Base-by-base conservation (phyloP, 2,888 invertebrate species). In the Ectropis crepuscularia region DNA sequence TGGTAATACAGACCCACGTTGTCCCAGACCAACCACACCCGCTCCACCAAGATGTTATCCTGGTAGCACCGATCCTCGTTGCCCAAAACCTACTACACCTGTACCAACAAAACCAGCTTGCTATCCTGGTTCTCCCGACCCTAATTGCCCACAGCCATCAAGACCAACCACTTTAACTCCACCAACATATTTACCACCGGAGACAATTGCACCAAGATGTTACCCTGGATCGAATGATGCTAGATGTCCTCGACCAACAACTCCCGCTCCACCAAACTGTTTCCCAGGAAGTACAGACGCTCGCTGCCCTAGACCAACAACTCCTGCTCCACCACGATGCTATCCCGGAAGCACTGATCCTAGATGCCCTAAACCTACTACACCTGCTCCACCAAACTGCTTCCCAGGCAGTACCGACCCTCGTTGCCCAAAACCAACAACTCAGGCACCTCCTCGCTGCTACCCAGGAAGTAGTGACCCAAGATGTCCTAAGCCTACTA, bases 341-440 rank as follows among this genome's bases (percentile, higher is more conserved):
- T 71, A 48, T 57, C 77, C 83, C 0, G 85, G 84, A 0, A 80
- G 82, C 10, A 70, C 39, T 67, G 70, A 89, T 67, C 81, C 84
- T 0, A 70, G 80, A 10, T 86, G 86, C 61, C 86, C 85, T 2
- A 74, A 74, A 73, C 77, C 81, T 10, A 77, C 84, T 0, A 77
- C 75, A 5, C 77, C 80, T 5, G 72, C 67, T 0, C 65, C 72
- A 7, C 61, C 64, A 2, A 57, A 11, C 0, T 67, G 67, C 9
- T 67, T 42, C 37, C 64, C 64, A 8, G 64, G 67, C 2, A 59
- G 53, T 4, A 12, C 53, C 2, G 67, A 68, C 9, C 62, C 64
- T 0, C 47, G 64, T 6, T 68, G 67, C 37, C 67, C 67, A 1
- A 62, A 57, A 39, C 62, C 58, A 2, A 61, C 55, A 0, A 57